Percentiles rank a stretch among this genome's conserved stretches.
phyloP scores from a whole-genome alignment of 1,140 invertebrate genomes.

The Drosophila ficusphila region DNA sequence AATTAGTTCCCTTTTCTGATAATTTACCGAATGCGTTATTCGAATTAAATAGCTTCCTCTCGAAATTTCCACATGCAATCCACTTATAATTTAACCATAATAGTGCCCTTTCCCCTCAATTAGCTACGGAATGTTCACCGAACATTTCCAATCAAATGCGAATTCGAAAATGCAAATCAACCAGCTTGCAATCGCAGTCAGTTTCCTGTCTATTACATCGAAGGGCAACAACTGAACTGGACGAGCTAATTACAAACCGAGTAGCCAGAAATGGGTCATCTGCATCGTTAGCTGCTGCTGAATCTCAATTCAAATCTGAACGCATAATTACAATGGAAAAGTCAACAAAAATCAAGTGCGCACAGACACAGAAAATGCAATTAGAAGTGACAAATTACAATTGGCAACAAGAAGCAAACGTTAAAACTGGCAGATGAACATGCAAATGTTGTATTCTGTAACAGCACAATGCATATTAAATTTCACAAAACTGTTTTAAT shows the following conservation, averaged over 20 bases:
- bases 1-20: neutral
- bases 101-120: neutral
- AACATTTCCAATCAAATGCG: constrained; percentile 24
- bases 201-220: constrained; percentile 44
- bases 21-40: neutral
- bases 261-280: constrained; percentile 55
- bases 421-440: constrained; percentile 28
- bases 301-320: constrained; percentile 49
- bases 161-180: constrained; percentile 28
- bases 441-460: constrained; percentile 17
- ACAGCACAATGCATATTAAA: constrained; percentile 45
- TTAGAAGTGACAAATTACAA: constrained; percentile 73
- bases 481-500: constrained; percentile 57
- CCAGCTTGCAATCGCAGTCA: constrained; percentile 21
- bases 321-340: constrained; percentile 63
- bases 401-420: constrained; percentile 19
- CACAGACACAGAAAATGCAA: constrained; percentile 39
- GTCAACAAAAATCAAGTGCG: constrained; percentile 69
- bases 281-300: constrained; percentile 37
- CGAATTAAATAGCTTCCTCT: neutral
- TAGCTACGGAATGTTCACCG: constrained; percentile 24
- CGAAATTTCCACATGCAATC: neutral
- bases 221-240: constrained; percentile 27
- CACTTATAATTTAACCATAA: constrained; percentile 22
- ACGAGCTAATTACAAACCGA: constrained; percentile 49